Percentiles rank a stretch among this genome's conserved stretches.
Evolutionary conservation across 2,113 vertebrate species (phyloP).

Genomic region (Ovis canadensis): DNA sequence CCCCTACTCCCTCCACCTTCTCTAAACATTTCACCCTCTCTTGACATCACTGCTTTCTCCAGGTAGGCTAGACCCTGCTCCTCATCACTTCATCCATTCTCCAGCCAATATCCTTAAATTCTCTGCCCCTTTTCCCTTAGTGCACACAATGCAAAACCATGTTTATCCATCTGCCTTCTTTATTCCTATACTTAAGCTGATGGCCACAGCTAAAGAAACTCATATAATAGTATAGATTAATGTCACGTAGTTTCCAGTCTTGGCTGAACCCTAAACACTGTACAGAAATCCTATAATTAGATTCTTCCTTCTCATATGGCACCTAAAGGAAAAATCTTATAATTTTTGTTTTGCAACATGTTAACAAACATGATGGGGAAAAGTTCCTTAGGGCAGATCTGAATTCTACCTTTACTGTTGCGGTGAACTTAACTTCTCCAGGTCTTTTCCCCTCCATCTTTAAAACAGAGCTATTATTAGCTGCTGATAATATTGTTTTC

Average conservation of each 20-base stretch:
- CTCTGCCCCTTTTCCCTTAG: background rate
- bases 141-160: background rate
- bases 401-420: background rate
- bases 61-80: background rate
- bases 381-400: background rate
- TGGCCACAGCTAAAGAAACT: background rate
- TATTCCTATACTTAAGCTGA: background rate
- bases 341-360: slow-evolving; percentile 11
- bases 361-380: background rate
- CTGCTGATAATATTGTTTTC: background rate
- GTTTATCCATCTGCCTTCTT: background rate
- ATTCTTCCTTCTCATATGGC: background rate
- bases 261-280: background rate
- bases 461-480: background rate
- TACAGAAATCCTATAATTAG: background rate
- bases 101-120: background rate
- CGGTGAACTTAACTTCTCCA: background rate
- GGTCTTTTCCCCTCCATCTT: background rate
- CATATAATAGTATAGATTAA: background rate
- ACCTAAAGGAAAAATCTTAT: background rate
- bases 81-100: background rate
- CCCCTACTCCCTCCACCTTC: background rate
- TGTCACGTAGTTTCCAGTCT: background rate
- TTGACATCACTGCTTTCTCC: background rate
- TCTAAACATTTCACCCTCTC: background rate